phyloP scores from a whole-genome alignment of 2,888 invertebrate species.

The Cyclophora punctaria region DNA sequence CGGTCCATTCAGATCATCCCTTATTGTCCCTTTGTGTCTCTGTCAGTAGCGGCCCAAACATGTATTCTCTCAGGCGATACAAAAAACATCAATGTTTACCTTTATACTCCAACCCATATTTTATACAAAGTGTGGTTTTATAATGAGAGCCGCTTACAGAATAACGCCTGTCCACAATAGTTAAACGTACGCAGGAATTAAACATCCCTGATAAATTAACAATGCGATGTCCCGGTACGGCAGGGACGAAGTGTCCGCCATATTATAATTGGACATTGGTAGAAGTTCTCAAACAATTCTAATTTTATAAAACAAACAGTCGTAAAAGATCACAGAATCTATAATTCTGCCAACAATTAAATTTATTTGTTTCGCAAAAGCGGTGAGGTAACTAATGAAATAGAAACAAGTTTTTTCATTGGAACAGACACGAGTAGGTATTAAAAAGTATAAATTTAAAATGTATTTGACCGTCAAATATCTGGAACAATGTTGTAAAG shows the following conservation, averaged over 20 bases:
- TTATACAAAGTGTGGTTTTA: constrained; percentile 69
- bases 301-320: constrained; percentile 1
- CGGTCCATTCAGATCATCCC: constrained; percentile 62
- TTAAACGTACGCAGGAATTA: constrained; percentile 59
- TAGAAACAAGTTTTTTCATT: constrained; percentile 2
- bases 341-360: constrained; percentile 10
- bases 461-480: constrained; percentile 63
- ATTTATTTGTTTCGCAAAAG: constrained; percentile 9
- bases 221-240: constrained; percentile 24
- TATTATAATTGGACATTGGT: not conserved
- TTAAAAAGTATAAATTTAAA: constrained; percentile 35
- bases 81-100: constrained; percentile 70
- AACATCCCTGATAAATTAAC: constrained; percentile 54
- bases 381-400: constrained; percentile 6
- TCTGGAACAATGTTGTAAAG: constrained; percentile 54
- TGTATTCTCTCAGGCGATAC: constrained; percentile 57
- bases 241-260: constrained; percentile 27
- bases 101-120: constrained; percentile 71
- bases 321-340: not conserved
- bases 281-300: not conserved
- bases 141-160: constrained; percentile 71
- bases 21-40: constrained; percentile 62
- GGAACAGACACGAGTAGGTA: constrained; percentile 6
- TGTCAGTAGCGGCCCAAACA: constrained; percentile 69
- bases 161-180: constrained; percentile 69